Evolutionary conservation across 2,888 invertebrate genomes (phyloP), one percentile per base, ranked within the genome.

Genomic region (Cenopis cana): DNA sequence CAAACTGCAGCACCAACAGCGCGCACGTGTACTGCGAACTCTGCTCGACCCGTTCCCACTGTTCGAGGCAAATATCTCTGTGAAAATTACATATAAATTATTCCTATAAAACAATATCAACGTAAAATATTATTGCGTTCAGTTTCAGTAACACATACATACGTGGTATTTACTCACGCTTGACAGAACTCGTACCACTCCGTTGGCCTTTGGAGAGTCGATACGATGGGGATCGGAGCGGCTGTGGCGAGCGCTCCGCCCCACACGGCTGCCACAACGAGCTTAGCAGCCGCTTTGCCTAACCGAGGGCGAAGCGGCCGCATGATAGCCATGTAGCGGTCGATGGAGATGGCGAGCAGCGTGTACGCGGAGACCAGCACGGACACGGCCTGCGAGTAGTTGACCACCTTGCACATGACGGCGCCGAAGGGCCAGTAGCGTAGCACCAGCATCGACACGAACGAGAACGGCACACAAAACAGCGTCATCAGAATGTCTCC

Each of bases 381-480:
- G 12, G 97, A 96, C 57, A 97, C 95, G 0, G 96, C 96, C 88
- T 97, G 97, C 0, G 96, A 95, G 86, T 96, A 98, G 87, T 96
- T 96, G 76, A 98, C 97, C 49, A 97, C 90, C 74, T 96, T 96
- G 85, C 98, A 98, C 89, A 98, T 94, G 50, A 95, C 91, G 18
- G 93, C 91, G 1, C 98, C 98, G 83, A 98, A 98, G 0, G 98
- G 97, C 98, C 98, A 98, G 83, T 97, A 96, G 82, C 96, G 95
- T 54, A 97, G 93, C 76, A 98, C 93, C 62, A 97, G 91, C 79
- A 96, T 96, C 12, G 98, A 95, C 33, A 98, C 95, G 81, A 97
- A 98, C 1, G 98, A 97, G 82, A 98, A 98, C 2, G 98, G 98
- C 75, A 98, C 96, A 88, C 98, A 98, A 81, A 98, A 96, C 29